Evolutionary conservation across 2,888 invertebrate species (phyloP).

Genomic region (Melieria crassipennis): DNA sequence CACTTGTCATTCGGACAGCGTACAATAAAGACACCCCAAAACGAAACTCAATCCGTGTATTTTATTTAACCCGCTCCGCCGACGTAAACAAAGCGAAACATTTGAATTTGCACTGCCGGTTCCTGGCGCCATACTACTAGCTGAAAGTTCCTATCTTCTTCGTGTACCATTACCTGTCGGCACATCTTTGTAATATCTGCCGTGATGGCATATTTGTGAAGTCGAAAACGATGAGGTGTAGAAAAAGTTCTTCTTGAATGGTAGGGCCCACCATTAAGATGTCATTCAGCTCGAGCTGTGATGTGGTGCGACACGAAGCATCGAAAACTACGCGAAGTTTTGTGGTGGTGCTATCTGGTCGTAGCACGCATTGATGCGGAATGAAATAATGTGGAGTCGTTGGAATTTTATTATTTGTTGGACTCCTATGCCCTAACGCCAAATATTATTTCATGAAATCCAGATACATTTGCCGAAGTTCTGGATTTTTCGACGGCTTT

Average conservation of each 20-base stretch:
- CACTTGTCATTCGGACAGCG: too few species aligned
- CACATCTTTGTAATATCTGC: conserved; percentile 12
- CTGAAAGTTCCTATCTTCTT: conserved; percentile 25
- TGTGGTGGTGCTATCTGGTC: conserved; percentile 12
- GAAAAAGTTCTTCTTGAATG: too few species aligned
- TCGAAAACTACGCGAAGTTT: conserved; percentile 26
- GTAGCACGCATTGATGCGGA: conserved; percentile 24
- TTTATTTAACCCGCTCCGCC: too few species aligned
- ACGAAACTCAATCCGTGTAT: too few species aligned
- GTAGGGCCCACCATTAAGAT: conserved; percentile 32
- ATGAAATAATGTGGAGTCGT: conserved; percentile 31
- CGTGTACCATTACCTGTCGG: conserved; percentile 21
- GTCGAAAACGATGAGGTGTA: too few species aligned
- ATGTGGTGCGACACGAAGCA: conserved; percentile 20
- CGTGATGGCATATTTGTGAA: conserved; percentile 9
- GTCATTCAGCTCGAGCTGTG: conserved; percentile 34
- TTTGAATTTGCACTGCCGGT: not conserved
- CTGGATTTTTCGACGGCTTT: conserved; percentile 29
- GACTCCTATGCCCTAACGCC: conserved; percentile 35
- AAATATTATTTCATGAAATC: conserved; percentile 39
- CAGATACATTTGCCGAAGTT: conserved; percentile 32
- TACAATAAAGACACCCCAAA: too few species aligned
- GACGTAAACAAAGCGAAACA: not conserved
- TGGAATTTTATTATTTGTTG: conserved; percentile 17
- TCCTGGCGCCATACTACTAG: conserved; percentile 19